Conservation (phyloP, 2,888 invertebrate species). For the Rhyacophila evoluta region DNA sequence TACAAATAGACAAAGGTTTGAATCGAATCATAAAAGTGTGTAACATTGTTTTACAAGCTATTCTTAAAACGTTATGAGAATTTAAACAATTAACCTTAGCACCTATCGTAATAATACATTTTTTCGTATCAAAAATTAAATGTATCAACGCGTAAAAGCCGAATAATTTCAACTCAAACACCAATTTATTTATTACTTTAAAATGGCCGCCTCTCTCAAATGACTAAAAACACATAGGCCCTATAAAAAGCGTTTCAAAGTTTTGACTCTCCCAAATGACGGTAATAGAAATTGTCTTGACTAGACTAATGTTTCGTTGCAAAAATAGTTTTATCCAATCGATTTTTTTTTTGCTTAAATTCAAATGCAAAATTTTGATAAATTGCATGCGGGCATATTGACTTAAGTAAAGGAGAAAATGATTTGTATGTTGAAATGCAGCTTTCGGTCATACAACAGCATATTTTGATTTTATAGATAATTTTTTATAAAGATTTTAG, state of each 20-base stretch:
- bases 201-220: slow-evolving; percentile 11
- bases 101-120: slow-evolving; percentile 51
- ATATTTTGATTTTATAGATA: too few species aligned
- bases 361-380: too few species aligned
- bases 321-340: too few species aligned
- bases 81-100: slow-evolving; percentile 46
- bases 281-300: neutral
- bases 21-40: neutral
- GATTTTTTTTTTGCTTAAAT: too few species aligned
- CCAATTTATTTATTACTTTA: neutral
- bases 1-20: neutral
- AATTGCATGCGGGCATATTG: too few species aligned
- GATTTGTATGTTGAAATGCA: too few species aligned
- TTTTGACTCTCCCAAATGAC: slow-evolving; percentile 29
- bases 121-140: slow-evolving; percentile 54
- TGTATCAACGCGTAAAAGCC: slow-evolving; percentile 51
- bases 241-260: slow-evolving; percentile 49
- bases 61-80: slow-evolving; percentile 29
- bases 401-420: too few species aligned
- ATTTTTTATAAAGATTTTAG: too few species aligned
- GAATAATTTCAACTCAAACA: slow-evolving; percentile 30
- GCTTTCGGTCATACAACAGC: too few species aligned
- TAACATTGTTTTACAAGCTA: slow-evolving; percentile 25
- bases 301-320: neutral
- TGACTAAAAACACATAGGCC: slow-evolving; percentile 49